Evolutionary conservation across 2,113 vertebrate species (phyloP).

Genomic region (Procavia capensis): DNA sequence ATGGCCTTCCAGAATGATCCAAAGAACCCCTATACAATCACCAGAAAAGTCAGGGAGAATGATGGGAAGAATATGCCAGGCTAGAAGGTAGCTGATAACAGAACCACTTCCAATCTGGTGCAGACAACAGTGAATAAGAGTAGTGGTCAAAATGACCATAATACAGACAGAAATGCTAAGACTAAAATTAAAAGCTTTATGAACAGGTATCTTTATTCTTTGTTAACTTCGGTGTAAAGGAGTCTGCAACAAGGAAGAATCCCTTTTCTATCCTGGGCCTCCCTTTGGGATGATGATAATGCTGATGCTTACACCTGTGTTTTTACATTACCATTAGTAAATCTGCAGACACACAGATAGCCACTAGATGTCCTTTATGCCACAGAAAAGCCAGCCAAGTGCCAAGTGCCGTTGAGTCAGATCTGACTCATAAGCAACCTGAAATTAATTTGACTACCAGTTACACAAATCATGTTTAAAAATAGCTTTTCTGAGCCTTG

Average conservation of each 20-base stretch:
- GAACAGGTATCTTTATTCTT: not conserved
- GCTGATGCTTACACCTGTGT: not conserved
- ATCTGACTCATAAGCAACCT: too few species aligned
- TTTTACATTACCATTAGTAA: not conserved
- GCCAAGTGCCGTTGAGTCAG: too few species aligned
- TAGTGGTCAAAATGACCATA: not conserved
- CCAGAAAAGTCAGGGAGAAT: slow-evolving; percentile 70
- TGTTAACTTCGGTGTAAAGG: slow-evolving; percentile 9
- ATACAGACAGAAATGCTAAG: not conserved
- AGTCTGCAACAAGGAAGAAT: not conserved
- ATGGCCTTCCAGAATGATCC: slow-evolving; percentile 81
- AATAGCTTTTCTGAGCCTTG: not conserved
- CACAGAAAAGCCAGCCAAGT: too few species aligned
- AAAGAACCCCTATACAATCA: slow-evolving; percentile 82
- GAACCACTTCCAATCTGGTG: slow-evolving; percentile 47
- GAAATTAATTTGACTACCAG: slow-evolving; percentile 57
- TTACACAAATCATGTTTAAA: slow-evolving; percentile 62
- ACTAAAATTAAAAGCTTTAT: not conserved
- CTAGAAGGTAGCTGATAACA: slow-evolving; percentile 72
- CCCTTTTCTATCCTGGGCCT: not conserved
- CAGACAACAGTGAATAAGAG: not conserved
- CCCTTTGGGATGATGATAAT: not conserved
- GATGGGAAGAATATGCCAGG: slow-evolving; percentile 54
- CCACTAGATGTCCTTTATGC: slow-evolving; percentile 72
- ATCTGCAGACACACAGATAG: slow-evolving; percentile 36